These are phyloP conservation scores for Hydropotes inermis DNA, from an alignment of 2,113 vertebrate genomes.

Conservation along the genomic window DNA sequence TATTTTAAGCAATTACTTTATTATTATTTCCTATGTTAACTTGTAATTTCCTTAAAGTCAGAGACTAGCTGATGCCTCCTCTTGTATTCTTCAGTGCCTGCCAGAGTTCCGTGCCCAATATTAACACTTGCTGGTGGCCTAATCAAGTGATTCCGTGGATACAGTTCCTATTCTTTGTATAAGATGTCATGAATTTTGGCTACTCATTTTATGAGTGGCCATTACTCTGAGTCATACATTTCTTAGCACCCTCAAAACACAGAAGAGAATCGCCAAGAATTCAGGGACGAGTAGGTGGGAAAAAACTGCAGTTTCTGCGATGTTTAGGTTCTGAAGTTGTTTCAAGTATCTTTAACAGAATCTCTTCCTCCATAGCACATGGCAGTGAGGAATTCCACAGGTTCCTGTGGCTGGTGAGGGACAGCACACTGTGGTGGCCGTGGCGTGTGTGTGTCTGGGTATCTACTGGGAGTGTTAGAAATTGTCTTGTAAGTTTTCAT, in stretches of 20 bases:
- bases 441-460: too few relatives aligned
- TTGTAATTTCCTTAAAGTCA: slow-evolving; percentile 7
- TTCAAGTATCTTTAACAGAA: not conserved
- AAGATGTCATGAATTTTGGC: not conserved
- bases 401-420: not conserved
- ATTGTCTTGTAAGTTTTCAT: not conserved
- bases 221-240: not conserved
- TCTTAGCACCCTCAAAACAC: not conserved
- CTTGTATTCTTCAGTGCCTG: not conserved
- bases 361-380: not conserved
- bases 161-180: not conserved
- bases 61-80: not conserved
- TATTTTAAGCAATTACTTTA: not conserved
- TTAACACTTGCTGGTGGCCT: not conserved
- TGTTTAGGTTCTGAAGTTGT: not conserved
- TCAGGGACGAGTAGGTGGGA: not conserved
- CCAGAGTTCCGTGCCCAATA: not conserved
- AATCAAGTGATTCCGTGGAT: not conserved
- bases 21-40: not conserved
- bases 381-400: slow-evolving; percentile 28
- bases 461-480: not conserved
- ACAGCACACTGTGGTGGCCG: too few relatives aligned
- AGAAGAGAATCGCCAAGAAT: not conserved
- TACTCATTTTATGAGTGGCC: not conserved
- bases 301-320: not conserved